Evolutionary conservation across 2,888 invertebrate genomes (phyloP), one percentile per base, ranked within the genome.

Genomic region (Drosophila formosana): DNA sequence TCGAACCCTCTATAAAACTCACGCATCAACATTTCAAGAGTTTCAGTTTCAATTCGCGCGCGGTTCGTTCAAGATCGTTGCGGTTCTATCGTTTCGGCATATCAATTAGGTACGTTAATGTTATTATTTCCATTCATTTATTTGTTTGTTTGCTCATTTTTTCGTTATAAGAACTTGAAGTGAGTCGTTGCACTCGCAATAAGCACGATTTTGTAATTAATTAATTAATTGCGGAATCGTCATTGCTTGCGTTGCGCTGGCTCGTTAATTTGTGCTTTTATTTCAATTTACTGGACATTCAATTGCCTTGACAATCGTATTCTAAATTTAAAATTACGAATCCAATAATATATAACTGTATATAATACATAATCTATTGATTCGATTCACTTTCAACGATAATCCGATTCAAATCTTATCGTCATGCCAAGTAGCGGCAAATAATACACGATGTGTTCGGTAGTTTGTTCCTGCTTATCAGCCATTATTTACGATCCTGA

Each of bases 1-100:
- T 13, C 47, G 43, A 57, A 50, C 34, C 34, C 34, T 11, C 72
- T 84, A 86, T 88, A 86, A 84, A 86, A 76, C 62, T 50, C 63
- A 69, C 68, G 63, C 74, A 64, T 18, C 69, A 63, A 28, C 57
- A 62, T 64, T 58, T 56, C 51, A 75, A 62, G 62, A 56, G 53
- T 86, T 87, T 82, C 72, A 86, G 89, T 86, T 72, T 78, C 60
- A 53, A 52, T 72, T 87, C 60, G 71, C 41, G 60, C 56, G 70
- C 69, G 71, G 46, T 25, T 4, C 71, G 72, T 46, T 81, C 75
- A 88, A 70, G 80, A 57, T 76, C 72, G 75, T n/a, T 41, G 51
- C 18, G 53, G 18, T 63, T 67, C 39, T 55, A 47, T 68, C 65
- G 52, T 28, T n/a, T 43, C 41, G 23, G 45, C 39, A 25, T 46